A percentile compares a stretch with the other conserved stretches of the same genome.
phyloP scores from a whole-genome alignment of 2,113 vertebrate genomes.

The Neopipo cinnamomea region DNA sequence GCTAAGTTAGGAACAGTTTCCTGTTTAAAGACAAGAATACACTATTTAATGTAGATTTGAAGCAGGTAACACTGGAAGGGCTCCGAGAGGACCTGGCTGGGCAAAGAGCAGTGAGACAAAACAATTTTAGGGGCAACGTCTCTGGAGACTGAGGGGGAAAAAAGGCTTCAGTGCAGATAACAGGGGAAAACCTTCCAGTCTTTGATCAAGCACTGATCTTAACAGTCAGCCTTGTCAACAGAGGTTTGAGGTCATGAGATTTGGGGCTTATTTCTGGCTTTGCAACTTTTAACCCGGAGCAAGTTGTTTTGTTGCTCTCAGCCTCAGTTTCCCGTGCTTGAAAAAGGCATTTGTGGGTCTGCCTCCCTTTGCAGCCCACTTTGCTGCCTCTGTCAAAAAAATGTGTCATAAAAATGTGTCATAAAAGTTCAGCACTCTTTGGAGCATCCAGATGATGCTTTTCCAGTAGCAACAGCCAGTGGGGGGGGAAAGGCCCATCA shows the following conservation, averaged over 20 bases:
- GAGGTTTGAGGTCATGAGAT: neutral
- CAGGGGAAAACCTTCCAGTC: neutral
- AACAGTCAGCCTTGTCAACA: neutral
- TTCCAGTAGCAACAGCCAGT: neutral
- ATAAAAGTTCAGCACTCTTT: neutral
- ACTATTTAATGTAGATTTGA: neutral
- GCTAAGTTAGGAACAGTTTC: neutral
- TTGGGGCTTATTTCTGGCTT: neutral
- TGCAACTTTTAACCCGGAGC: neutral
- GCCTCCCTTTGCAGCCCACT: neutral
- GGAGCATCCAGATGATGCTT: neutral
- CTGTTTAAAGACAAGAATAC: neutral
- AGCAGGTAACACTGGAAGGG: neutral
- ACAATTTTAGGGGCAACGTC: neutral
- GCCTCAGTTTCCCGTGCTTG: neutral
- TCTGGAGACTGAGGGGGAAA: neutral
- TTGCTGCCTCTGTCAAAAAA: neutral
- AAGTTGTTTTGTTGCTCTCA: neutral
- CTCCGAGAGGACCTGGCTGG: neutral
- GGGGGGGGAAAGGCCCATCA: neutral
- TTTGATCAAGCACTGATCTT: neutral
- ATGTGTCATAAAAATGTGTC: accelerated
- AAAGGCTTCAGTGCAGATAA: neutral
- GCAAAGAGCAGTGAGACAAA: neutral
- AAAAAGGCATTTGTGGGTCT: accelerated